phyloP scores from a whole-genome alignment of 2,888 invertebrate species.

The Mythimna albipuncta region DNA sequence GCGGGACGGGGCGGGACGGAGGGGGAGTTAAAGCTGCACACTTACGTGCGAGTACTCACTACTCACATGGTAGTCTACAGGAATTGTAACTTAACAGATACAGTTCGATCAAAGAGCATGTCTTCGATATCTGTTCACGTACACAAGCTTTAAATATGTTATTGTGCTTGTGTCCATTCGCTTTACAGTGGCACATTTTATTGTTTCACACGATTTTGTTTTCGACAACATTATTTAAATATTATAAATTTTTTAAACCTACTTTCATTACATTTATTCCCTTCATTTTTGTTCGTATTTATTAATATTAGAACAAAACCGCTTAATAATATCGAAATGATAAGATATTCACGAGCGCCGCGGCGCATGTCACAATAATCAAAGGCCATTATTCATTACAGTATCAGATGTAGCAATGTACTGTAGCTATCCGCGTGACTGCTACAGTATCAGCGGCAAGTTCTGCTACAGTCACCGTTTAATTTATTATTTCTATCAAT shows the following conservation, averaged over 20 bases:
- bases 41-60: background rate
- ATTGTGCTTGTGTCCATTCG: background rate
- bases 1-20: background rate
- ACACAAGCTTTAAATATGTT: background rate
- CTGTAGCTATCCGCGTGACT: too few species aligned
- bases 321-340: conserved; percentile 15
- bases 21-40: background rate
- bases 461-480: conserved; percentile 19
- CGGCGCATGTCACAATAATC: conserved; percentile 5
- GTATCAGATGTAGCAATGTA: conserved; percentile 21
- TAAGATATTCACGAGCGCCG: conserved; percentile 2
- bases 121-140: background rate
- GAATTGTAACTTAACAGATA: background rate
- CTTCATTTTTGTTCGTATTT: background rate
- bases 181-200: background rate
- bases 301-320: conserved; percentile 4
- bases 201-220: background rate
- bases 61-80: too few species aligned
- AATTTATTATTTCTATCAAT: conserved; percentile 42
- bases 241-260: background rate
- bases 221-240: background rate
- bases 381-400: conserved; percentile 33
- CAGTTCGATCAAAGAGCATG: background rate
- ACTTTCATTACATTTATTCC: too few species aligned
- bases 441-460: background rate